Evolutionary conservation across 2,888 invertebrate genomes (phyloP), one percentile per base, ranked within the genome.

Genomic region (Brachyptera risi): DNA sequence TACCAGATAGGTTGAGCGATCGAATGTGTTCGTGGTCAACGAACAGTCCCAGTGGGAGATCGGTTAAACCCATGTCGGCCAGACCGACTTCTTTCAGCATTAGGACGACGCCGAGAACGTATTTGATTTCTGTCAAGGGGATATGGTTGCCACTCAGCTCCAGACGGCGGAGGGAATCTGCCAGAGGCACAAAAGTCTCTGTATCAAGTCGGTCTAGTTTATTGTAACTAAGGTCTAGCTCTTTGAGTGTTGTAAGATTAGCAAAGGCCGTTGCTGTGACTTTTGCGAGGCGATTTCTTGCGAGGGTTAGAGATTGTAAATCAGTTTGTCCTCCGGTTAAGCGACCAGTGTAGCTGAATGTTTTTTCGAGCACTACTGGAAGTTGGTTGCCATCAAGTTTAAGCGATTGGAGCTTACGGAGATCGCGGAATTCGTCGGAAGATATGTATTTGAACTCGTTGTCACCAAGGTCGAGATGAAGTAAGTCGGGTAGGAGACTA

Each of bases 321-420:
- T 80, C 75, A n/a, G 65, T 57, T 15, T 68, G 67, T 23, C 68
- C 67, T 49, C 69, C 69, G 35, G 68, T 68, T 23, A 56, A 44
- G n/a, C 60, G 40, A 17, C 72, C 71, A 67, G 83, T 83, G 64
- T 78, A 77, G 15, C 80, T 77, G 70, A 89, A 89, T 68, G 87
- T 84, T 70, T 84, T 79, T 73, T 88, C 87, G 50, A 90, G 81
- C 57, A 88, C 81, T 15, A 88, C 87, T 1, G 89, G 86, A 67
- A 91, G 74, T 72, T 86, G 85, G 76, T 91, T 91, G 19, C 90
- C 88, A 69, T 90, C 89, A 65, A 91, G 75, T 67, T 80, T 80
- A 49, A 89, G 75, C 67, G 76, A 82, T n/a, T 79, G 82, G 35
- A 90, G 74, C 63, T 82, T 81, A 69, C 82, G 84, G 51, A 89